Conservation (phyloP, 2,888 invertebrate genomes). For the Tinea trinotella region DNA sequence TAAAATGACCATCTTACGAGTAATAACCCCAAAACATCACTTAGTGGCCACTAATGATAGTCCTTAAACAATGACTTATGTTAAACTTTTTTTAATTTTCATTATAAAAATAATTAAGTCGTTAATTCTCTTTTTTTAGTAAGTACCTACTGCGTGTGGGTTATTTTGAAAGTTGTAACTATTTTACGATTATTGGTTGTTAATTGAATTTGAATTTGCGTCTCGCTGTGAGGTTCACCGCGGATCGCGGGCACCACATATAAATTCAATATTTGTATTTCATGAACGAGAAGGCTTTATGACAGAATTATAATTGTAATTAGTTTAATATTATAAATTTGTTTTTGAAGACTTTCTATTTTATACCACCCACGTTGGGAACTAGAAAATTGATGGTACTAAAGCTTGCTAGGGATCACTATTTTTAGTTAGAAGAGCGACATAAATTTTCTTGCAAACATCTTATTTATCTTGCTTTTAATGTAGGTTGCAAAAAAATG, state of each 20-base stretch:
- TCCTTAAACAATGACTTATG: conserved; percentile 38
- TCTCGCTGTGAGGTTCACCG: conserved; percentile 43
- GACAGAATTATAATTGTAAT: conserved; percentile 15
- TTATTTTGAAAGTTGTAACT: not conserved
- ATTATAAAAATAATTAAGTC: conserved; percentile 41
- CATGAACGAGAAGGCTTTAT: conserved; percentile 3
- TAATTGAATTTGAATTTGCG: conserved; percentile 55
- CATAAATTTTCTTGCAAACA: not conserved
- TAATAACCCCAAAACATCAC: conserved; percentile 33
- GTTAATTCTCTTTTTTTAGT: conserved; percentile 27
- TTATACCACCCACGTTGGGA: conserved; percentile 22
- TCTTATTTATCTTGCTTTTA: not conserved
- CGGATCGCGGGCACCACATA: conserved; percentile 45
- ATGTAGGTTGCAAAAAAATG: not conserved
- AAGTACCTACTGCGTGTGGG: conserved; percentile 23
- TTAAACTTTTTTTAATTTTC: conserved; percentile 34
- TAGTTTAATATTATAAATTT: conserved; percentile 18
- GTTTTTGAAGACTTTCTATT: conserved; percentile 35
- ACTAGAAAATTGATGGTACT: not conserved
- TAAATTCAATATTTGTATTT: conserved; percentile 21
- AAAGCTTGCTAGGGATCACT: no score
- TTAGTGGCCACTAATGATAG: conserved; percentile 33
- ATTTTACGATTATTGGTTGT: conserved; percentile 37
- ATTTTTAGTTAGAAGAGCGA: not conserved
- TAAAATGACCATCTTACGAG: conserved; percentile 29